phyloP scores from a whole-genome alignment of 2,888 invertebrate species.

The Dryocosmus kuriphilus region DNA sequence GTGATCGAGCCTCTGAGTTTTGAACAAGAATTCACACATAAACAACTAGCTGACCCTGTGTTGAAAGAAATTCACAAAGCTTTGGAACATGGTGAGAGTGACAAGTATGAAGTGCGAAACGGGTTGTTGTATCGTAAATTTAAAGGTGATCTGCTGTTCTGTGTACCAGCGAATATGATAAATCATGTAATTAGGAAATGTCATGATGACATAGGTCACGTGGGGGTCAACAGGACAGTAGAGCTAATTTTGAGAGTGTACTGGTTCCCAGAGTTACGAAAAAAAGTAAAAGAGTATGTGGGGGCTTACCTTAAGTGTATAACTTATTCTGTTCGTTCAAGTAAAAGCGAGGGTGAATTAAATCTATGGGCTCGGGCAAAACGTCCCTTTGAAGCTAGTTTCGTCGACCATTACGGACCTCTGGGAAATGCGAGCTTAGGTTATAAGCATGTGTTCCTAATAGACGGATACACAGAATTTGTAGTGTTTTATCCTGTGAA shows the following conservation, averaged over 20 bases:
- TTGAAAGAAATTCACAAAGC: too few species aligned
- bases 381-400: neutral
- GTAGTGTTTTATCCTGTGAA: slow-evolving; percentile 17
- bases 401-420: too few species aligned
- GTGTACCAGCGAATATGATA: slow-evolving; percentile 13
- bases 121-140: slow-evolving; percentile 26
- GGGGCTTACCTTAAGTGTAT: slow-evolving; percentile 30
- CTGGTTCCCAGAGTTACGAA: neutral
- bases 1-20: too few species aligned
- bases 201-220: slow-evolving; percentile 40
- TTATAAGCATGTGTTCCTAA: too few species aligned
- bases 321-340: neutral
- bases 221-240: slow-evolving; percentile 18
- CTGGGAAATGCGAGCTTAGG: too few species aligned
- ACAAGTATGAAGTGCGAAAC: slow-evolving; percentile 13
- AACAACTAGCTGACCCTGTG: too few species aligned
- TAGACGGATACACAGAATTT: too few species aligned
- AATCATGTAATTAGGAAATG: slow-evolving; percentile 18
- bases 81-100: too few species aligned
- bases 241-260: neutral
- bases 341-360: neutral
- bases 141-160: slow-evolving; percentile 10
- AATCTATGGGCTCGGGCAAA: neutral
- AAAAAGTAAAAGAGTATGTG: slow-evolving; percentile 10
- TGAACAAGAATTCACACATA: neutral